These are phyloP conservation scores for Melanchra persicariae DNA, from an alignment of 2,888 invertebrate genomes.

Conservation along the genomic window DNA sequence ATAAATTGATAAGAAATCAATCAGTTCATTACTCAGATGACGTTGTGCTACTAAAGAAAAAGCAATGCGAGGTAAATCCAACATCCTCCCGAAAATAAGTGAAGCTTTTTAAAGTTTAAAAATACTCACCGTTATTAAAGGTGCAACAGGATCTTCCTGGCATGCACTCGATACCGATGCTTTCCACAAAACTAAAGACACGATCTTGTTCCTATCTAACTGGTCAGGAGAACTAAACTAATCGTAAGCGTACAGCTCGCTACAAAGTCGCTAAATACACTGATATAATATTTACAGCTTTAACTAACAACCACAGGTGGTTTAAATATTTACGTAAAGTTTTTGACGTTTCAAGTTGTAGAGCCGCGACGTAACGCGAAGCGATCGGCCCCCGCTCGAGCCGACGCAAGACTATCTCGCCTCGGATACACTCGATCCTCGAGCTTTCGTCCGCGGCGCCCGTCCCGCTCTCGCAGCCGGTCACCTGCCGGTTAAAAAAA, in stretches of 20 bases:
- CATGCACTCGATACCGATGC: conserved; percentile 82
- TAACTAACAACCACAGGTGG: conserved; percentile 64
- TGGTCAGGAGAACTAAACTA: conserved; percentile 69
- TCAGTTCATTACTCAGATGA: neutral
- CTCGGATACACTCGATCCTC: conserved; percentile 72
- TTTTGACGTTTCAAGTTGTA: conserved; percentile 79
- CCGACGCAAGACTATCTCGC: conserved; percentile 85
- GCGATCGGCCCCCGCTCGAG: conserved; percentile 80
- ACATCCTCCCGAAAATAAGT: conserved; percentile 44
- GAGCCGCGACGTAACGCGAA: conserved; percentile 66
- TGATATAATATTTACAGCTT: conserved; percentile 69
- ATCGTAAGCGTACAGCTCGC: conserved; percentile 47
- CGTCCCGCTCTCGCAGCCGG: conserved; percentile 85
- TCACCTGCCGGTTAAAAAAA: conserved; percentile 87
- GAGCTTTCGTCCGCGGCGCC: conserved; percentile 80
- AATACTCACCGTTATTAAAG: conserved; percentile 86
- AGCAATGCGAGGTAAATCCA: conserved; percentile 19
- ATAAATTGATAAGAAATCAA: conserved; percentile 21
- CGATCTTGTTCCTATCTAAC: conserved; percentile 74
- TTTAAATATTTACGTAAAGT: conserved; percentile 85
- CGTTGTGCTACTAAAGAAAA: neutral
- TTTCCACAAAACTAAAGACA: conserved; percentile 86
- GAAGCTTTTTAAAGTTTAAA: conserved; percentile 67
- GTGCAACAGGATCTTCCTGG: conserved; percentile 86
- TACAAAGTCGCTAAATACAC: conserved; percentile 64